A percentile compares a stretch with the other conserved stretches of the same genome.
These are phyloP conservation scores for Hiodon tergisus DNA, from an alignment of 2,113 vertebrate species.

Conservation along the genomic window DNA sequence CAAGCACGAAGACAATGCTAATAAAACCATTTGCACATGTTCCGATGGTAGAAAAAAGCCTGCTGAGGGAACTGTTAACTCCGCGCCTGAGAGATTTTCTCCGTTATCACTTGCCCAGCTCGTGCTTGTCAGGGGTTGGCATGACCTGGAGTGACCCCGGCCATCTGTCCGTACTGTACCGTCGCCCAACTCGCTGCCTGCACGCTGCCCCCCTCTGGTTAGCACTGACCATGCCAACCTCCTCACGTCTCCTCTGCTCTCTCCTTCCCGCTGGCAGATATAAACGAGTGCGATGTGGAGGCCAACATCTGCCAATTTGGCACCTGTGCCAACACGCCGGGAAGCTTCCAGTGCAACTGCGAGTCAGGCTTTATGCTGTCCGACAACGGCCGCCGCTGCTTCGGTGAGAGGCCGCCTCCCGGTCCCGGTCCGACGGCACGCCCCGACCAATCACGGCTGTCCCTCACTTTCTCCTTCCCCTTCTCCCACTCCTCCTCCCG, in stretches of 20 bases:
- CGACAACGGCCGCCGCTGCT: constrained; percentile 79
- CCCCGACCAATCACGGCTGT: background rate
- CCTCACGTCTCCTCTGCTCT: background rate
- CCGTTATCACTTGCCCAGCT: background rate
- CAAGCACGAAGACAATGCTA: background rate
- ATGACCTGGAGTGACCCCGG: background rate
- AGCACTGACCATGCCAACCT: background rate
- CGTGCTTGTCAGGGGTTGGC: background rate
- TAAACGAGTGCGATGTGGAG: constrained; percentile 82
- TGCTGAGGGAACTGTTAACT: background rate
- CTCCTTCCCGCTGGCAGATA: constrained; percentile 61
- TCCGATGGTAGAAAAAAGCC: background rate
- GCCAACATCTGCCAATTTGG: constrained; percentile 84
- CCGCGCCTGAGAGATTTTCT: background rate
- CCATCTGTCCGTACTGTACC: background rate
- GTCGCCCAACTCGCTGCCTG: background rate
- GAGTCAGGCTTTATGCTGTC: constrained; percentile 80
- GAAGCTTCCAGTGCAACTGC: constrained; percentile 87
- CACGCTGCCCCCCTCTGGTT: background rate
- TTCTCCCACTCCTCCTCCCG: background rate
- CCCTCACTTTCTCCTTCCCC: background rate
- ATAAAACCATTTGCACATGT: background rate
- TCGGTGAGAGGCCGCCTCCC: constrained; percentile 65
- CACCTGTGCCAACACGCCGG: constrained; percentile 80
- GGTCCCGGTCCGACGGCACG: background rate